Percentiles rank a stretch among this genome's conserved stretches.
These are phyloP conservation scores for Amiota mariae DNA, from an alignment of 2,888 invertebrate genomes.

Conservation along the genomic window DNA sequence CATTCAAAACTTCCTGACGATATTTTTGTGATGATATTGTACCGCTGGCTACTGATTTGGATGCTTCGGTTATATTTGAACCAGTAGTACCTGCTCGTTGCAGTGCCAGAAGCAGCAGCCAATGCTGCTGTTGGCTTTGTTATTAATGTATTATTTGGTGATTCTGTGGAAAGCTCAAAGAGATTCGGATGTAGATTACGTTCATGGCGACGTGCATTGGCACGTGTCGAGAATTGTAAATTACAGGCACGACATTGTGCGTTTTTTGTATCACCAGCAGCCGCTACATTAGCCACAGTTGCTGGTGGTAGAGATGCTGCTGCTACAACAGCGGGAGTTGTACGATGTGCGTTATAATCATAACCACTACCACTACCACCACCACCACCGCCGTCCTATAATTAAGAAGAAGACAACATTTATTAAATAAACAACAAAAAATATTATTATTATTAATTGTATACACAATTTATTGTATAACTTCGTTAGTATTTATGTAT, in stretches of 20 bases:
- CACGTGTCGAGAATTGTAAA: slow-evolving; percentile 72
- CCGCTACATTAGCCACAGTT: slow-evolving; percentile 61
- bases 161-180: slow-evolving; percentile 61
- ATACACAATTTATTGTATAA: too few species aligned
- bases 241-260: slow-evolving; percentile 73
- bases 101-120: slow-evolving; percentile 66
- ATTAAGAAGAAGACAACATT: neutral
- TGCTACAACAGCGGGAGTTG: slow-evolving; percentile 54
- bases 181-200: slow-evolving; percentile 73
- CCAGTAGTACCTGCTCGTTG: slow-evolving; percentile 64
- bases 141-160: slow-evolving; percentile 60
- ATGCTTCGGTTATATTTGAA: slow-evolving; percentile 56
- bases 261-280: slow-evolving; percentile 65
- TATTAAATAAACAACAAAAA: too few species aligned
- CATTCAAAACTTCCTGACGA: slow-evolving; percentile 65
- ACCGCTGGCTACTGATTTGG: slow-evolving; percentile 58
- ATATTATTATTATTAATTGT: too few species aligned
- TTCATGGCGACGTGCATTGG: slow-evolving; percentile 73
- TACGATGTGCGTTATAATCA: slow-evolving; percentile 58
- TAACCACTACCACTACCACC: slow-evolving; percentile 50
- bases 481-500: too few species aligned
- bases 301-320: slow-evolving; percentile 54
- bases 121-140: slow-evolving; percentile 67
- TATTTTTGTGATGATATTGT: slow-evolving; percentile 65
- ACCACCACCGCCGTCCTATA: neutral